Evolutionary conservation across 2,113 vertebrate species (phyloP), one percentile per base, ranked within the genome.

Genomic region (Coracopsis vasa): DNA sequence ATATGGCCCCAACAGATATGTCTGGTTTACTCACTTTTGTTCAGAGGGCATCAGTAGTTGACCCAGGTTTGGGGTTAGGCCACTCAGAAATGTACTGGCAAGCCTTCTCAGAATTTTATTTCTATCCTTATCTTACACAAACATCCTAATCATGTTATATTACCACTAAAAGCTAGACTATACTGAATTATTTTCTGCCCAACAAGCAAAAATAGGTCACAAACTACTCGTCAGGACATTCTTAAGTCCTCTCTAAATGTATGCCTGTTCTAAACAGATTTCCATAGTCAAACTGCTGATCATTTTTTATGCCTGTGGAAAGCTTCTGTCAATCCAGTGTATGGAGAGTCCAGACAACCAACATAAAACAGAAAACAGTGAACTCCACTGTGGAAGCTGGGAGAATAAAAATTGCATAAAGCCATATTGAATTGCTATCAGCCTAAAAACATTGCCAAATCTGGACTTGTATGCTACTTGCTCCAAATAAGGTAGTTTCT

Each of bases 161-260:
- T 62, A 61, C 41, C 60, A 78, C 39, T 39, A 86, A 88, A 86
- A 90, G 13, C 50, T 78, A 78, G 64, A 88, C n/a, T 83, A 73
- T 48, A 88, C n/a, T 54, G 47, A 78, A 88, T 53, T 86, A 54
- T 92, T 92, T 95, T 88, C 45, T 86, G 71, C 56, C 41, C 41
- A 93, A 58, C 41, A 83, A 60, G 60, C n/a, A 89, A 80, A 86
- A 86, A 41, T 29, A 84, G 31, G 70, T 50, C 41, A 80, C 25
- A 65, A 51, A 42, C 61, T 81, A 75, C 75, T 12, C 35, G 24
- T 72, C 51, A 82, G n/a, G 45, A 69, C 53, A 45, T 33, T 83
- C 27, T 16, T 37, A 88, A 80, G 13, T 78, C 42, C 28, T 42
- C 75, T 62, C 42, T 78, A 81, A 93, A 94, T 67, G 39, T 71